Percentiles rank a stretch among this genome's conserved stretches.
phyloP scores from a whole-genome alignment of 2,113 vertebrate genomes.

The Heterotis niloticus region DNA sequence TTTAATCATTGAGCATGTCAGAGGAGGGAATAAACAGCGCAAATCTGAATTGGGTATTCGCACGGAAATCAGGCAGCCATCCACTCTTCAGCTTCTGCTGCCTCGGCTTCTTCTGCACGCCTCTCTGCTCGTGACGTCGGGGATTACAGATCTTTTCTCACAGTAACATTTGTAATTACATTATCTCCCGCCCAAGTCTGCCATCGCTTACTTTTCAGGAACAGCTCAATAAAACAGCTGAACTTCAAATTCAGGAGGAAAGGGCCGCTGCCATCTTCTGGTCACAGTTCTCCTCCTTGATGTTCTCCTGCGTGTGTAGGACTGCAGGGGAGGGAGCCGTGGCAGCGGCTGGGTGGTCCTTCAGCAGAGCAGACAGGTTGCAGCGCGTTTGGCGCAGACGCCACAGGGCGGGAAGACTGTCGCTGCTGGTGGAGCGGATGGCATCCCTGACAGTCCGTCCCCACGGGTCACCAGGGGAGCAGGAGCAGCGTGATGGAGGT shows the following conservation, averaged over 20 bases:
- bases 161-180: constrained; percentile 8
- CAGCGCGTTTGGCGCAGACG: background rate
- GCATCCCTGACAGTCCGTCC: background rate
- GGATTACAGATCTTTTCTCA: constrained; percentile 8
- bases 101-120: background rate
- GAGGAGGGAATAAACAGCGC: constrained; percentile 21
- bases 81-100: background rate
- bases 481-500: background rate
- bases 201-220: background rate
- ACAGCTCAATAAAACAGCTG: constrained; percentile 7
- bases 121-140: constrained; percentile 2
- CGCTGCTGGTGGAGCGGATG: background rate
- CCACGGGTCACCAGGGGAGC: background rate
- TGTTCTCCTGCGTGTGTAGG: background rate
- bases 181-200: background rate
- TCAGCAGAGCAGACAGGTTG: constrained; percentile 3
- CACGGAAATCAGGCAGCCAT: constrained; percentile 30
- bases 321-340: background rate
- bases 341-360: constrained; percentile 6
- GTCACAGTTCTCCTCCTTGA: background rate
- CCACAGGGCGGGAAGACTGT: background rate
- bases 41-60: constrained; percentile 20
- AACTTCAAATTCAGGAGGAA: background rate
- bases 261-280: background rate
- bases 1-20: constrained; percentile 38